phyloP scores from a whole-genome alignment of 2,113 vertebrate genomes.

The Leucopternis melanops region DNA sequence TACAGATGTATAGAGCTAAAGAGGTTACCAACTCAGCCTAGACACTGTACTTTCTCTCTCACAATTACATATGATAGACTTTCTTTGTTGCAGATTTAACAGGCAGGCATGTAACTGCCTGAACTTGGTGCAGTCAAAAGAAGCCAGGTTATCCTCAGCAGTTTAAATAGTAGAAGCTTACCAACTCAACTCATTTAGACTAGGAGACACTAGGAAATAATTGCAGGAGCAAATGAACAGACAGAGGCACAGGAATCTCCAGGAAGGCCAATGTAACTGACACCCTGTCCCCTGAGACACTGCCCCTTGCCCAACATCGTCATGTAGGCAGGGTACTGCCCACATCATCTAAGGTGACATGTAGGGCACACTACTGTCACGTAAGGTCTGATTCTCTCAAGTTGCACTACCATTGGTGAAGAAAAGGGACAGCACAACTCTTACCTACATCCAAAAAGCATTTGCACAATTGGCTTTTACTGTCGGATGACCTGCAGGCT shows the following conservation, averaged over 20 bases:
- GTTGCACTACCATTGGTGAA: background rate
- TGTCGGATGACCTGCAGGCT: accelerated
- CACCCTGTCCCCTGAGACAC: background rate
- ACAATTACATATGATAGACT: background rate
- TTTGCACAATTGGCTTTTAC: background rate
- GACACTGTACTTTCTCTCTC: background rate
- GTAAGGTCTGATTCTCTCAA: background rate
- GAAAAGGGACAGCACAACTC: background rate
- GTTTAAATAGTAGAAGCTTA: background rate
- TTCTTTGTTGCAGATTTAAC: background rate
- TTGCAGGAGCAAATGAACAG: background rate
- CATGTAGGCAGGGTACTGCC: background rate
- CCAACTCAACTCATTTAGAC: background rate
- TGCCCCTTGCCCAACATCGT: background rate
- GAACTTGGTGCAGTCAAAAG: background rate
- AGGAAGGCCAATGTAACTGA: background rate
- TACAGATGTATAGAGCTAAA: background rate
- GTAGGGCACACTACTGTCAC: accelerated
- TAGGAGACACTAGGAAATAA: background rate
- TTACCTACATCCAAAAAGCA: accelerated
- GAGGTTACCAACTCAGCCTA: background rate
- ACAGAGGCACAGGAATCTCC: background rate
- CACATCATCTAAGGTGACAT: too few species aligned
- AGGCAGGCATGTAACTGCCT: background rate
- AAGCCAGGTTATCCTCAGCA: background rate